Conservation (phyloP, 2,888 invertebrate genomes). For the Scaptodrosophila latifasciaeformis region DNA sequence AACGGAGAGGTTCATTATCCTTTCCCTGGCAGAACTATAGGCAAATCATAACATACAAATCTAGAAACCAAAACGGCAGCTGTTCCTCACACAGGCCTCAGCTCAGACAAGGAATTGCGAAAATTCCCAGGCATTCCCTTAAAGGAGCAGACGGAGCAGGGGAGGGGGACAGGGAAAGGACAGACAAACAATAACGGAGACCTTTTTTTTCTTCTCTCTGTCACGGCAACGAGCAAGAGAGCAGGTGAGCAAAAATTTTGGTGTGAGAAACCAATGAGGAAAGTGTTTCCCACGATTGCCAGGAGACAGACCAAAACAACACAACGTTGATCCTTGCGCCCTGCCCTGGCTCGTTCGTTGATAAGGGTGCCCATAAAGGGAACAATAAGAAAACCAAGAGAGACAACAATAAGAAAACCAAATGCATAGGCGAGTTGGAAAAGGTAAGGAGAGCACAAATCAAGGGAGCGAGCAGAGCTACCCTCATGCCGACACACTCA, state of each 20-base stretch:
- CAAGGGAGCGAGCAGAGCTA: conserved; percentile 41
- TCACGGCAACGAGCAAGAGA: conserved; percentile 24
- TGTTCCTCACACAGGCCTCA: conserved; percentile 46
- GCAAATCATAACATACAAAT: conserved; percentile 66
- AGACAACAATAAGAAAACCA: conserved; percentile 54
- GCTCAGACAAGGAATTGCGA: conserved; percentile 40
- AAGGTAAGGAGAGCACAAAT: conserved; percentile 51
- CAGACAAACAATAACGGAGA: no score
- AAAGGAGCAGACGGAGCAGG: conserved; percentile 24
- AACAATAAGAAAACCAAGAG: conserved; percentile 53
- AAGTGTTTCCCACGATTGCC: conserved; percentile 74
- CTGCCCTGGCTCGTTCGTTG: conserved; percentile 50
- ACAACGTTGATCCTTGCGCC: conserved; percentile 55
- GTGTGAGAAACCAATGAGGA: conserved; percentile 75
- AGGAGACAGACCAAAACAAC: conserved; percentile 29
- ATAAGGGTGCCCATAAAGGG: conserved; percentile 54
- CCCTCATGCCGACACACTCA: conserved; percentile 56
- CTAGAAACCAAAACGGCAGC: conserved; percentile 54
- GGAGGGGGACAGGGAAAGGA: no score
- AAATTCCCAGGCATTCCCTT: conserved; percentile 57
- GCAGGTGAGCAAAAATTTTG: conserved; percentile 73
- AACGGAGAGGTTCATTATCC: conserved; percentile 56
- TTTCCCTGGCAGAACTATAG: conserved; percentile 21
- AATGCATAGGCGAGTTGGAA: conserved; percentile 11
- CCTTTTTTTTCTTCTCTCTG: not conserved